These are phyloP conservation scores for Cariama cristata DNA, from an alignment of 2,113 vertebrate species.

Conservation along the genomic window DNA sequence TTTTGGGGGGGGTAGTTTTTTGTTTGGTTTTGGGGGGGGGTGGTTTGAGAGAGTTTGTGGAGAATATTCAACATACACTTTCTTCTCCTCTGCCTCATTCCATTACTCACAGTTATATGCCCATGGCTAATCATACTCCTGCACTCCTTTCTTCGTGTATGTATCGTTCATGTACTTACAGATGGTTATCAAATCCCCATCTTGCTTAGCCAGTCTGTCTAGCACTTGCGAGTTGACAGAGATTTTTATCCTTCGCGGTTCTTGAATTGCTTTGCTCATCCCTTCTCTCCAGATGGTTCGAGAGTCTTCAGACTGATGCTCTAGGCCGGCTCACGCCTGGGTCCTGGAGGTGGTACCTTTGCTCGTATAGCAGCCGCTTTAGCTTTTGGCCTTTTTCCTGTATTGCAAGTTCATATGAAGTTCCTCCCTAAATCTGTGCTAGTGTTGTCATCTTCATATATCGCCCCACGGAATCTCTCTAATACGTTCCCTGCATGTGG, in stretches of 20 bases:
- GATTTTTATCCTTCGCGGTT: constrained; percentile 3
- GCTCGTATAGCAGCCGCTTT: background rate
- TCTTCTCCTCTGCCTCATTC: background rate
- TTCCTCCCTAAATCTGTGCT: background rate
- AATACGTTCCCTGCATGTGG: constrained; percentile 23
- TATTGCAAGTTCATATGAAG: background rate
- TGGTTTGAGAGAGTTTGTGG: background rate
- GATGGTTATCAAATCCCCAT: constrained; percentile 39
- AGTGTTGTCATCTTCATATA: background rate
- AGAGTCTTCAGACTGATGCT: background rate
- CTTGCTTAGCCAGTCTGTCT: constrained; percentile 24
- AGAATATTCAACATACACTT: background rate
- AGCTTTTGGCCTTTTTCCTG: background rate
- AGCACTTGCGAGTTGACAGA: background rate
- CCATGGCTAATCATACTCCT: constrained; percentile 5
- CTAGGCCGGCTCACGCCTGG: background rate
- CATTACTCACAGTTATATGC: background rate
- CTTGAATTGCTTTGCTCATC: background rate
- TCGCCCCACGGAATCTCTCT: constrained; percentile 32
- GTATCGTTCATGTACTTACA: constrained; percentile 9
- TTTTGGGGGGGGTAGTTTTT: too few species aligned
- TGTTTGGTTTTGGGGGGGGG: too few species aligned
- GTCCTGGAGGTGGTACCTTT: background rate
- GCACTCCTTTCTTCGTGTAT: constrained; percentile 2
- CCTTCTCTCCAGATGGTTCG: background rate